Base-by-base conservation (phyloP, 2,888 invertebrate species). In the Gymnoscelis rufifasciata region DNA sequence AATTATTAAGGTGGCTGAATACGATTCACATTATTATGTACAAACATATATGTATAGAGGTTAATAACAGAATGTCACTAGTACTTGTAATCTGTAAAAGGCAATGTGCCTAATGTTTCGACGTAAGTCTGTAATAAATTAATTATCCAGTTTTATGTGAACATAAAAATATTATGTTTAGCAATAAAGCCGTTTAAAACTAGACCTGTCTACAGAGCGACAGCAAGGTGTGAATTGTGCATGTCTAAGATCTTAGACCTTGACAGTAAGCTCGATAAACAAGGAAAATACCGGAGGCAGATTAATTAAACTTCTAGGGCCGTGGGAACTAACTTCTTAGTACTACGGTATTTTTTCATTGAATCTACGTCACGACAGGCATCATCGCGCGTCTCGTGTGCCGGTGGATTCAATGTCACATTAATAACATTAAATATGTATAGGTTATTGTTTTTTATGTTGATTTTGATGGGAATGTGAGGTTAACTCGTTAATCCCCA, bases 321-420 rank as follows among this genome's bases (percentile, higher is more conserved):
- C 73, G 74, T 74, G 74, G 67, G 74, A 74, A 74, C 66, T 61
- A 49, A 59, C 52, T 74, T 71, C 72, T 60, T 45, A 57, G 68
- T 66, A 74, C 47, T 51, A 28, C 45, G 49, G 47, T 45, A 56
- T 64, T 69, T 68, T 72, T 73, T 68, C 71, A 62, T 23, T 61
- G 66, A 66, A 71, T 38, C 8, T 41, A 58, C 66, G 67, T 67
- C 64, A 64, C 35, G 46, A 39, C 43, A 47, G 39, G 43, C 30
- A 43, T 24, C 43, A 41, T 50, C 51, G 45, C 52, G 44, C 38
- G 38, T 45, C 46, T 29, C 8, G 26, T 13, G 12, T 14, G 28
- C 19, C 35, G 38, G 12, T 24, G 19, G 29, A 29, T 36, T 39
- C 45, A 46, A 42, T 46, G n/a, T n/a, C n/a, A n/a, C n/a, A n/a